A percentile compares a stretch with the other conserved stretches of the same genome.
phyloP scores from a whole-genome alignment of 2,113 vertebrate genomes.

The Cebidichthys violaceus region DNA sequence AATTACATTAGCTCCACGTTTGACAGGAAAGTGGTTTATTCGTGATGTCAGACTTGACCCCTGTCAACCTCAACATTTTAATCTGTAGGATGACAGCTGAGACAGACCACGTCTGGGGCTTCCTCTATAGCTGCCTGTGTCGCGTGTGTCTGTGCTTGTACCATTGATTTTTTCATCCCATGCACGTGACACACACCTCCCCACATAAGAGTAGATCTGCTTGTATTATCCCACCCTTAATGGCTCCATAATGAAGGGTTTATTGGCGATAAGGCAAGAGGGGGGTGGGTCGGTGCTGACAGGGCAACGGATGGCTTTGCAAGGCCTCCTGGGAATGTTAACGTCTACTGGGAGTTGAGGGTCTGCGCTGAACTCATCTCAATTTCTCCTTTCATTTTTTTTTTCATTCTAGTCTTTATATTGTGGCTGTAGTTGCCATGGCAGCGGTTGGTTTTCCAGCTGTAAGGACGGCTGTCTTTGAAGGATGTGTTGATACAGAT shows the following conservation, averaged over 20 bases:
- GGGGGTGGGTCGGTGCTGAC: conserved; percentile 48
- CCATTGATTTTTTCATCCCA: conserved; percentile 55
- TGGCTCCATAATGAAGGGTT: conserved; percentile 83
- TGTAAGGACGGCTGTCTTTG: conserved; percentile 51
- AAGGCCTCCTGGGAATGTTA: conserved; percentile 72
- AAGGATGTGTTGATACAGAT: conserved; percentile 64
- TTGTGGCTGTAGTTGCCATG: conserved; percentile 80
- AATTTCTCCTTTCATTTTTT: conserved; percentile 66
- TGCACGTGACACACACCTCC: conserved; percentile 35
- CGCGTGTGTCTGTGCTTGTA: conserved; percentile 41
- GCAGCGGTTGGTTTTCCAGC: conserved; percentile 71
- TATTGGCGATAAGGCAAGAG: conserved; percentile 73
- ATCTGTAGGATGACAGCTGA: conserved; percentile 83
- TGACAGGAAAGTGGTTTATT: conserved; percentile 68
- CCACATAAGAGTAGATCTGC: conserved; percentile 59
- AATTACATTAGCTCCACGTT: conserved; percentile 14
- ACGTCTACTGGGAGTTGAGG: conserved; percentile 72
- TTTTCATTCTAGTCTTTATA: conserved; percentile 56
- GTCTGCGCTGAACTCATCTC: conserved; percentile 72
- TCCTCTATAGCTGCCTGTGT: conserved; percentile 41
- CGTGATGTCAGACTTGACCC: conserved; percentile 73
- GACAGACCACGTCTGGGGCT: conserved; percentile 57
- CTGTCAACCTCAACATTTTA: conserved; percentile 82
- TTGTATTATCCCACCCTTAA: conserved; percentile 84
- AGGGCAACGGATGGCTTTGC: conserved; percentile 68